phyloP scores from a whole-genome alignment of 2,797 vertebrate species.

The Yasuhikotakia modesta region DNA sequence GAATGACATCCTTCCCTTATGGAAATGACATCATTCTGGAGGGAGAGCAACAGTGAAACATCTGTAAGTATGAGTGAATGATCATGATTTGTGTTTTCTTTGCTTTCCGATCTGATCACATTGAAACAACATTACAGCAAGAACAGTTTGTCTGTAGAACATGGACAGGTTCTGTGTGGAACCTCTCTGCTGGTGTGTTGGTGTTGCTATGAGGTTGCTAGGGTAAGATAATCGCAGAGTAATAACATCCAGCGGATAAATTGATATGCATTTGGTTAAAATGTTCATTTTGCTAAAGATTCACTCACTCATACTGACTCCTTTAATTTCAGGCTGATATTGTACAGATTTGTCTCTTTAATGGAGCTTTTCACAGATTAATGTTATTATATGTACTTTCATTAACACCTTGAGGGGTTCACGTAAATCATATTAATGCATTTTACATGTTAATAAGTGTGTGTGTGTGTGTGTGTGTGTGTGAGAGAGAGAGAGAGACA shows the following conservation, averaged over 20 bases:
- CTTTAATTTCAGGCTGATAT: neutral
- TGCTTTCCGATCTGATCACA: no score
- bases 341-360: neutral
- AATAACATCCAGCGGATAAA: no score
- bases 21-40: no score
- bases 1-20: neutral
- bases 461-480: neutral
- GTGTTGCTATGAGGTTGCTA: no score
- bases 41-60: no score
- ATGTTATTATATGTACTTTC: neutral
- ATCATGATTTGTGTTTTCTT: no score
- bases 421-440: conserved; percentile 14
- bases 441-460: conserved; percentile 3
- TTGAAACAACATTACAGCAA: no score
- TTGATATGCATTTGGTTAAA: neutral
- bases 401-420: neutral
- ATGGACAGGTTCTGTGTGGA: no score
- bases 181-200: no score
- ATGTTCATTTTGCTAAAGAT: neutral
- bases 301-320: neutral
- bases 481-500: neutral
- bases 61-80: no score
- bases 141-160: no score
- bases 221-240: no score
- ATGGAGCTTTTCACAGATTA: neutral